Evolutionary conservation across 2,113 vertebrate species (phyloP).

Genomic region (Lagenorhynchus albirostris): DNA sequence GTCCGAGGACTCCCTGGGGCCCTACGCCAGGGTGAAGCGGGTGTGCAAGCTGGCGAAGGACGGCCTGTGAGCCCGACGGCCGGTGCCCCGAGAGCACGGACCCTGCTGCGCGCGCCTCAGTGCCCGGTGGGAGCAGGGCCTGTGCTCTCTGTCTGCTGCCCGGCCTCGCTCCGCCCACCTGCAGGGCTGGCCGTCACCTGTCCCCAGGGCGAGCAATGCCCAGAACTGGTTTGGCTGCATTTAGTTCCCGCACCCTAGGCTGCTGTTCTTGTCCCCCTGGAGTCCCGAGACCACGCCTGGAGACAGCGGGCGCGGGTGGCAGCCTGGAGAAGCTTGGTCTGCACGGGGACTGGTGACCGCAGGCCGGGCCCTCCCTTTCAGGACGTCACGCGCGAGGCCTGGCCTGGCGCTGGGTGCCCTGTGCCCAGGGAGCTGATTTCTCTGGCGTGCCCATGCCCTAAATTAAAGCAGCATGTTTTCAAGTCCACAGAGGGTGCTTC

Average conservation of each 20-base stretch:
- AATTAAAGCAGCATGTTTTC: not conserved
- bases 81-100: rapidly evolving
- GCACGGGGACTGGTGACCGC: not conserved
- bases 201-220: not conserved
- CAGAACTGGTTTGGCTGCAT: not conserved
- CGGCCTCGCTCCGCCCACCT: rapidly evolving
- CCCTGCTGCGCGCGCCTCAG: not conserved
- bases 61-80: conserved; percentile 4
- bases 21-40: conserved; percentile 93
- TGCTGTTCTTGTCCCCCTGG: not conserved
- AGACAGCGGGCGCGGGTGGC: rapidly evolving
- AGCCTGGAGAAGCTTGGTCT: too few relatives aligned
- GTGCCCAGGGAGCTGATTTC: not conserved
- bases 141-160: not conserved
- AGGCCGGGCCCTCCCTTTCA: not conserved
- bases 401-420: not conserved
- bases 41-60: conserved; percentile 85
- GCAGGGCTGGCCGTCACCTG: rapidly evolving
- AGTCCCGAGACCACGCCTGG: rapidly evolving
- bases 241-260: not conserved
- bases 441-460: not conserved
- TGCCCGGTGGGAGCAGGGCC: not conserved
- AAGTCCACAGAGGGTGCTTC: not conserved
- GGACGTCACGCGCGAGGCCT: not conserved
- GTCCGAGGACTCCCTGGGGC: conserved; percentile 92